Evolutionary conservation across 2,888 invertebrate species (phyloP), one percentile per base, ranked within the genome.

Genomic region (Bombyx huttoni): DNA sequence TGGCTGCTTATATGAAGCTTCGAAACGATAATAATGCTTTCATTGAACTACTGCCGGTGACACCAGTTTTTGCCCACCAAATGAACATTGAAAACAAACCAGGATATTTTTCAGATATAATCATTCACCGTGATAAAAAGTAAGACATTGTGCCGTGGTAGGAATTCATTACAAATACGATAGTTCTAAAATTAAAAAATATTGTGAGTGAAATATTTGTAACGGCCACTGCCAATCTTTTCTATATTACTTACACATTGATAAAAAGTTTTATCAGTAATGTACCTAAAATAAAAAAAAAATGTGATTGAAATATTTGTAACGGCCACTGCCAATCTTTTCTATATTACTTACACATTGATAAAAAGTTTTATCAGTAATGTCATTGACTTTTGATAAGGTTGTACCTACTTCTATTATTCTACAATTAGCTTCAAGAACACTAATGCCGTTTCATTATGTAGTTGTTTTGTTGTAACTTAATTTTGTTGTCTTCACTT

Each of bases 31-130:
- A 78, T 52, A 87, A 84, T 58, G 63, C 70, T 35, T 69, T 64
- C 48, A 71, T 86, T 13, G 89, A 90, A 62, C 68, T 92, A 48
- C 75, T 92, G 51, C 90, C 90, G 5, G 90, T 90, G 34, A 91
- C 91, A 9, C 89, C 91, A 10, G 83, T 92, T 12, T 90, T 90
- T 64, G 78, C 80, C 9, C 92, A 92, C 64, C 83, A 88, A 54
- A 87, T 89, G 78, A 90, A 89, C 60, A 78, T 78, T 13, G 84
- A 85, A 51, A 87, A 89, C 58, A 78, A 77, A 52, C 82, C 88
- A 24, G 90, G 91, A 57, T 91, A 91, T 70, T 92, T 89, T 70
- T 89, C 91, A 0, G 92, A 92, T 63, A 73, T 92, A 53, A 90
- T 92, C 47, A 84, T 92, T 53, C 90, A 90, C 61, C 77, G 80